Base-by-base conservation (phyloP, 23 tunicate species). In the Aplidium turbinatum region DNA sequence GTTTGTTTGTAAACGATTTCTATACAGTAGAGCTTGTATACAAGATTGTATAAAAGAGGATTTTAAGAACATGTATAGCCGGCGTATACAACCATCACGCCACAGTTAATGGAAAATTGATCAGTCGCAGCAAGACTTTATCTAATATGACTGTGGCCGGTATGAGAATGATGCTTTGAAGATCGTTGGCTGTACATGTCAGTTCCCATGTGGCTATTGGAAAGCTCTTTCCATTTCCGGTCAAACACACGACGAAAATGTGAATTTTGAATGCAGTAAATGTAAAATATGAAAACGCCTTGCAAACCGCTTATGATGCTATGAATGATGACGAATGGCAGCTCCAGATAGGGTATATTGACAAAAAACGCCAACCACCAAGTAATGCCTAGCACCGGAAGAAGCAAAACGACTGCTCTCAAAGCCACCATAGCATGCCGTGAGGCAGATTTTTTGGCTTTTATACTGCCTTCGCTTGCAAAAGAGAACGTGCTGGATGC, bases 381-480 rank as follows among this genome's bases (percentile, higher is more conserved):
- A n/a, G 91, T 82, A 34, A 85, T 45, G 26, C 91, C 91, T 4
- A 85, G 40, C 38, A 77, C 83, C 1, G 91, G 91, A 31, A 85
- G 24, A 35, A 85, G 78, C 58, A 70, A 48, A 57, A 55, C 78
- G 26, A 78, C 47, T 3, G 91, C 83, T 45, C 77, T 39, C 27
- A 76, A 57, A 4, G 91, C 70, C 3, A 35, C 64, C 1, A 57
- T 38, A 4, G 58, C 72, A 30, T 76, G 71, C 27, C 24, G 61
- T 3, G 47, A 21, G 7, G 62, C 30, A 4, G 22, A 28, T 3
- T 46, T 31, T 40, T 36, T 42, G 4, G 38, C 38, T 70, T 48
- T 47, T 27, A 4, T 47, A 27, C 38, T 70, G 18, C 35, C 36
- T 42, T 42, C 50, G 13, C 16, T 42, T 16, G 50, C 50, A 9